These are phyloP conservation scores for Saturnia japonica DNA, from an alignment of 2,888 invertebrate genomes.

Conservation along the genomic window DNA sequence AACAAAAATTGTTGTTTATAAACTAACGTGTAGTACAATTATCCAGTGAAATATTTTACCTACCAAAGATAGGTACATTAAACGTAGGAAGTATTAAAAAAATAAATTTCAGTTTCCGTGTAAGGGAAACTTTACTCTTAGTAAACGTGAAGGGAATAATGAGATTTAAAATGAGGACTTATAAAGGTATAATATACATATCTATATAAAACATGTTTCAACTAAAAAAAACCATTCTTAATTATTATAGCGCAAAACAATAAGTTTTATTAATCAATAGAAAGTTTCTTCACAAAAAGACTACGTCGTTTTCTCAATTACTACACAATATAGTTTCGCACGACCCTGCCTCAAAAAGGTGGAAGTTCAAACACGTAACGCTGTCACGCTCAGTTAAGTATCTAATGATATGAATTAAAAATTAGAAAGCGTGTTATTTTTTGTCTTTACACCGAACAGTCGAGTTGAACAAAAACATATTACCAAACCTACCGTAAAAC, in stretches of 20 bases:
- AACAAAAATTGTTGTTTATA: too few relatives aligned
- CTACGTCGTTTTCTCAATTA: constrained; percentile 14
- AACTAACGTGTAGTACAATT: too few relatives aligned
- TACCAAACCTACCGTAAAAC: constrained; percentile 1
- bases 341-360: constrained; percentile 27
- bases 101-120: neutral
- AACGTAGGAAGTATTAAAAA: too few relatives aligned
- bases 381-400: constrained; percentile 32
- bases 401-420: constrained; percentile 28
- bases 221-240: neutral
- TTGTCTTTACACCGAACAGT: neutral
- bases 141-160: neutral
- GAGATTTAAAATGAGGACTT: neutral
- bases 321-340: constrained; percentile 18
- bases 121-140: neutral
- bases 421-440: constrained; percentile 37
- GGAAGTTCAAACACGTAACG: constrained; percentile 32
- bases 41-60: too few relatives aligned
- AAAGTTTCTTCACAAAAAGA: constrained; percentile 18
- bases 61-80: too few relatives aligned
- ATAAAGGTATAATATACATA: too few relatives aligned
- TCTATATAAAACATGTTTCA: neutral
- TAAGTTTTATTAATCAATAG: neutral
- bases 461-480: constrained; percentile 12
- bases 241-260: neutral